Percentiles rank a stretch among this genome's conserved stretches.
Evolutionary conservation across 2,797 vertebrate genomes (phyloP).

Genomic region (Todus mexicanus): DNA sequence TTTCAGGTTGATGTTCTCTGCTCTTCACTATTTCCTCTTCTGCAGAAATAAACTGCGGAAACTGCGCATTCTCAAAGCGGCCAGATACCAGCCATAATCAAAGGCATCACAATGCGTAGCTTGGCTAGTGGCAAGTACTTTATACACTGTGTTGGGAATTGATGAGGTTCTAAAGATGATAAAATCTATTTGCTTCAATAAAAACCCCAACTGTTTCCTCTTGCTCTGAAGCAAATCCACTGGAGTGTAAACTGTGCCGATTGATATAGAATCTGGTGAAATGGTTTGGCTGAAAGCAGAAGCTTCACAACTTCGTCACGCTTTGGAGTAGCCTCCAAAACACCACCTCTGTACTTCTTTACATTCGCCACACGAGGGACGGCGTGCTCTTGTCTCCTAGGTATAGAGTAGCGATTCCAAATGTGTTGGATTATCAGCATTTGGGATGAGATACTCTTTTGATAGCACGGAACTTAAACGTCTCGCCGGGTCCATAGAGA

Average conservation of each 20-base stretch:
- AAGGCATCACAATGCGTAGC: not conserved
- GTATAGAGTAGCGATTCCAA: not conserved
- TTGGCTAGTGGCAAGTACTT: not conserved
- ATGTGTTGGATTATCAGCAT: not conserved
- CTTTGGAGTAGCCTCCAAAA: not conserved
- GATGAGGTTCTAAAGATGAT: not conserved
- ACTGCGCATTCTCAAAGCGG: not conserved
- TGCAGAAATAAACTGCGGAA: not conserved
- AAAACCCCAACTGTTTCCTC: not conserved
- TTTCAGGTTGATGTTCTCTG: not conserved
- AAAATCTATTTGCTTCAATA: not conserved
- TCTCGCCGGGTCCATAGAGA: not conserved
- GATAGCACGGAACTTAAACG: not conserved
- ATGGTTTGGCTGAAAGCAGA: not conserved
- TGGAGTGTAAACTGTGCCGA: not conserved
- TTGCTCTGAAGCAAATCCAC: not conserved
- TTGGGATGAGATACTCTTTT: not conserved
- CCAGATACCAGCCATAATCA: not conserved
- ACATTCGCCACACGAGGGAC: not conserved
- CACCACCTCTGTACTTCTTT: not conserved
- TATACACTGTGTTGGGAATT: not conserved
- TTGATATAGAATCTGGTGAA: not conserved
- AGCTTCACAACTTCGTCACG: accelerated
- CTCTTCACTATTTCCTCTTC: not conserved
- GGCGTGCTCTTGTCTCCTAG: not conserved